A percentile compares a stretch with the other conserved stretches of the same genome.
Conservation (phyloP, 2,888 invertebrate species). For the Nephrotoma appendiculata region DNA sequence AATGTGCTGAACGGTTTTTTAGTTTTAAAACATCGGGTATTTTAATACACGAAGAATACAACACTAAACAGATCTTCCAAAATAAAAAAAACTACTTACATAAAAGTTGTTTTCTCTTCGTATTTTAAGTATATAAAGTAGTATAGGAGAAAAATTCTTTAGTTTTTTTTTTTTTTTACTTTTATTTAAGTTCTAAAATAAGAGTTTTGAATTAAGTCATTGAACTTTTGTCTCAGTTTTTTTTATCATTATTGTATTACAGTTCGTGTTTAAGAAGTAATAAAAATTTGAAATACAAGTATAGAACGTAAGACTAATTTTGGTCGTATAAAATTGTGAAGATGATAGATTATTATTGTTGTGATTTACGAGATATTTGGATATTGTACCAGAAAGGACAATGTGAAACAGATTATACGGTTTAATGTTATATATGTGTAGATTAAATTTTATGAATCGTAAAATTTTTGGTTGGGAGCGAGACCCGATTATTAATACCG, state of each 20-base stretch:
- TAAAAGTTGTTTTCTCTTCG: not conserved
- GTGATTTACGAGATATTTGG: not conserved
- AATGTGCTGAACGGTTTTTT: not conserved
- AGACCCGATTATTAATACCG: not conserved
- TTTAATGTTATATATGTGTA: not conserved
- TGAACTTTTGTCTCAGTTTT: not conserved
- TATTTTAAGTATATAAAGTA: not conserved
- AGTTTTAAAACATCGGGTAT: not conserved
- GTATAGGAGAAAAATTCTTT: not conserved
- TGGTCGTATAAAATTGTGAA: not conserved
- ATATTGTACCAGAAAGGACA: not conserved
- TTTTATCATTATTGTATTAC: not conserved
- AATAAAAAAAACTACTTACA: not conserved
- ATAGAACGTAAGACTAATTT: not conserved
- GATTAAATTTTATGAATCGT: not conserved
- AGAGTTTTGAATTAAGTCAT: not conserved
- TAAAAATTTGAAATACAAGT: not conserved
- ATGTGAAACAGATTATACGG: not conserved
- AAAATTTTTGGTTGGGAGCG: not conserved
- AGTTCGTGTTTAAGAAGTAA: not conserved
- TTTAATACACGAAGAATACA: not conserved
- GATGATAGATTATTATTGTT: not conserved
- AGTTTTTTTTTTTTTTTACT: not conserved
- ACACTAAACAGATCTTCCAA: not conserved
- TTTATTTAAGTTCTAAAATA: not conserved